Percentiles rank a stretch among this genome's conserved stretches.
Evolutionary conservation across 2,888 invertebrate species (phyloP).

Genomic region (Argyra leucocephala): DNA sequence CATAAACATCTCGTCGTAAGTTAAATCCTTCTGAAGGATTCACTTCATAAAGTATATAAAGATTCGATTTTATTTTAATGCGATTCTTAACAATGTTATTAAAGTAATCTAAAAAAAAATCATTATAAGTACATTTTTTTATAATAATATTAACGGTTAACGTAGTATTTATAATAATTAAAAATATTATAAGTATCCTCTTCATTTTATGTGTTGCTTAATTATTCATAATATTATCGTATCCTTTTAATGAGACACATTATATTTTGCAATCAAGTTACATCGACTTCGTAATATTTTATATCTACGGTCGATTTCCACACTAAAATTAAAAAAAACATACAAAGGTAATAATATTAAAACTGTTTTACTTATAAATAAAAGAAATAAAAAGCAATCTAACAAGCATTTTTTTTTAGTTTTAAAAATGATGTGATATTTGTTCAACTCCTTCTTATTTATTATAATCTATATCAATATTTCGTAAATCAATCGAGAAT

Average conservation of each 20-base stretch:
- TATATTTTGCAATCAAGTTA: not conserved
- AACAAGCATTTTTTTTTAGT: too few species aligned
- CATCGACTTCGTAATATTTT: not conserved
- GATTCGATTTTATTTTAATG: not conserved
- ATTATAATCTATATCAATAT: too few species aligned
- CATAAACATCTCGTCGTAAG: slow-evolving; percentile 88
- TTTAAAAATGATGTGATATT: too few species aligned
- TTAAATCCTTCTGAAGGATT: slow-evolving; percentile 97
- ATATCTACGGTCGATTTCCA: not conserved
- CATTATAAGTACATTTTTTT: not conserved
- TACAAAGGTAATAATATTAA: too few species aligned
- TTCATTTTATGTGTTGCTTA: not conserved
- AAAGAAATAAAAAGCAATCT: too few species aligned
- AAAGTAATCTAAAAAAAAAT: not conserved
- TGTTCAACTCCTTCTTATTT: too few species aligned
- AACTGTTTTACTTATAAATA: too few species aligned
- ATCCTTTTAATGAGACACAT: too few species aligned
- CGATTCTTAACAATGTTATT: not conserved
- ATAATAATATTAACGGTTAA: not conserved
- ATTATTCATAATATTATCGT: too few species aligned
- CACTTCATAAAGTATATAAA: slow-evolving; percentile 81
- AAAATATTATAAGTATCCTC: not conserved
- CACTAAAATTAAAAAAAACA: not conserved
- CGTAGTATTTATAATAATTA: not conserved
- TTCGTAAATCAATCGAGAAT: too few species aligned